Evolutionary conservation across 1,140 invertebrate genomes (phyloP).

Genomic region (Antheraea pernyi): DNA sequence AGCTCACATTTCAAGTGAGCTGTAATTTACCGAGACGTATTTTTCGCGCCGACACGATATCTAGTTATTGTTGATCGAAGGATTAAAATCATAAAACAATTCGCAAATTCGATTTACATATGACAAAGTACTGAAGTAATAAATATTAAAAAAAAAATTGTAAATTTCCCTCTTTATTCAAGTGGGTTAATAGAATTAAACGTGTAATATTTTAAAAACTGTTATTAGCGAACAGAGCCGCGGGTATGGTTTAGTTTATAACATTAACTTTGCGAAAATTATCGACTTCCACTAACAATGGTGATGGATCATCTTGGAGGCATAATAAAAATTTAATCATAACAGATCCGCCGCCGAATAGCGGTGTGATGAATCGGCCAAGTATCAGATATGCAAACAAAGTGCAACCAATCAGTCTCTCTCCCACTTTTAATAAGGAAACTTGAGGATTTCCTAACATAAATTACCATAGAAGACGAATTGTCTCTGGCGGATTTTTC

Average conservation of each 20-base stretch:
- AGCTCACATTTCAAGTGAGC: too few species aligned
- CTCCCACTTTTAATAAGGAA: slow-evolving; percentile 6
- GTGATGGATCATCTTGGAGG: slow-evolving; percentile 9
- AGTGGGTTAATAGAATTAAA: too few species aligned
- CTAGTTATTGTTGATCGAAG: too few species aligned
- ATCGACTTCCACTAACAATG: slow-evolving; percentile 12
- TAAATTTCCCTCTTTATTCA: too few species aligned
- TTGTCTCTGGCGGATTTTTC: not conserved
- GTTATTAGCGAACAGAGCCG: too few species aligned
- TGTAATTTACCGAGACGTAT: too few species aligned
- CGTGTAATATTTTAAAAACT: not conserved
- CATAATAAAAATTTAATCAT: slow-evolving; percentile 15
- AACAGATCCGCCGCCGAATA: slow-evolving; percentile 4
- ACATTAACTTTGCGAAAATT: not conserved
- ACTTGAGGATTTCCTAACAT: slow-evolving; percentile 8
- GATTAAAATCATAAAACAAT: too few species aligned
- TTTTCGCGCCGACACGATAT: too few species aligned
- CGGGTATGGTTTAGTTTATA: not conserved
- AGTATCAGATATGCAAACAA: slow-evolving; percentile 54
- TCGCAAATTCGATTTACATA: too few species aligned
- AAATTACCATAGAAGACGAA: slow-evolving; percentile 4
- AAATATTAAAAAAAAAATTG: too few species aligned
- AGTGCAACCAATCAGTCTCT: slow-evolving; percentile 47
- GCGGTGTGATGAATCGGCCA: slow-evolving; percentile 45
- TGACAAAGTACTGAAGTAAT: too few species aligned